Evolutionary conservation across 2,888 invertebrate species (phyloP).

Genomic region (Epistrophe eligans): DNA sequence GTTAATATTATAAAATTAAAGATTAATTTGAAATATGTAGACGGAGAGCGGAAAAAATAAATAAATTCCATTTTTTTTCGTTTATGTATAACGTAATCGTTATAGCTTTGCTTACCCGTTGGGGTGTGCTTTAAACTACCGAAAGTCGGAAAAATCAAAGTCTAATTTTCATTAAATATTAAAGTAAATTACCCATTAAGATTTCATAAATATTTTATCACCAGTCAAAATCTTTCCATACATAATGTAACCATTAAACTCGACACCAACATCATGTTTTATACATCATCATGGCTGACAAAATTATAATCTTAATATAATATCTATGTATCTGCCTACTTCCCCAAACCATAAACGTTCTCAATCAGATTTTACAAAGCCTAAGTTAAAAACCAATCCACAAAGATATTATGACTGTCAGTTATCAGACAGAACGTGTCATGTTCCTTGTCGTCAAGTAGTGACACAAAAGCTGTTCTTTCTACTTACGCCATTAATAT

Average conservation of each 20-base stretch:
- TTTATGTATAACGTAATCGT: no score
- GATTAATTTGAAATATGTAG: background rate
- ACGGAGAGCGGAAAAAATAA: background rate
- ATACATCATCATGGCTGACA: slow-evolving; percentile 3
- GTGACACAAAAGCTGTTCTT: slow-evolving; percentile 79
- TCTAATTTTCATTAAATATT: no score
- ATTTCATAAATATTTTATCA: background rate
- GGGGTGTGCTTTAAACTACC: no score
- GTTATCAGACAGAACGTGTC: slow-evolving; percentile 83
- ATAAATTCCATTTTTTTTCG: no score
- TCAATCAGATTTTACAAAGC: slow-evolving; percentile 58
- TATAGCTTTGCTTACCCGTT: no score
- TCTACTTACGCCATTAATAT: slow-evolving; percentile 72
- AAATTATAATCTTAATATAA: slow-evolving; percentile 20
- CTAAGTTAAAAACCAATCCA: slow-evolving; percentile 52
- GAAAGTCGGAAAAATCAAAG: no score
- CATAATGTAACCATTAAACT: background rate
- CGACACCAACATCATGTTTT: slow-evolving; percentile 33
- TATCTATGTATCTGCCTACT: background rate
- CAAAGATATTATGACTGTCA: slow-evolving; percentile 75
- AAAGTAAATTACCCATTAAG: no score
- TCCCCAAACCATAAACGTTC: slow-evolving; percentile 30
- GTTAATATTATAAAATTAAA: background rate
- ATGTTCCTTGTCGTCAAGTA: slow-evolving; percentile 83
- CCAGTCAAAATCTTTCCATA: background rate